Conservation (phyloP, 2,888 invertebrate genomes). For the Ophraella communa region DNA sequence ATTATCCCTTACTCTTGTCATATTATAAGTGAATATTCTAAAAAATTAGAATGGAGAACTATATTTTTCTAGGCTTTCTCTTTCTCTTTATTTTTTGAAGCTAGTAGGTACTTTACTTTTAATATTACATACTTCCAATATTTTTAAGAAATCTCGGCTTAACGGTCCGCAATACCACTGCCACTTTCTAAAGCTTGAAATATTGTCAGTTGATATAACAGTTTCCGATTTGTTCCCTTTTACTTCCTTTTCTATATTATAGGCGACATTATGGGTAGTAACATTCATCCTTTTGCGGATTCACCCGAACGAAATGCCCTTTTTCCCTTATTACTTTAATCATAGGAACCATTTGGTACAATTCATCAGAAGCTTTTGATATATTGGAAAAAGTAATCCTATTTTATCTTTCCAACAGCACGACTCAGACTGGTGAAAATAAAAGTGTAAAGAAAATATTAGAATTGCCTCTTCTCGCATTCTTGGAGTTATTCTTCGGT, state of each 20-base stretch:
- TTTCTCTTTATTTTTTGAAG: too few relatives aligned
- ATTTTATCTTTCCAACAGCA: constrained; percentile 19
- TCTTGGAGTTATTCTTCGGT: constrained; percentile 4
- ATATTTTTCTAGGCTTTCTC: too few relatives aligned
- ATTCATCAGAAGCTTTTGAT: constrained; percentile 58
- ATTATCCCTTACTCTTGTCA: too few relatives aligned
- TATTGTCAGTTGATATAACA: constrained; percentile 43
- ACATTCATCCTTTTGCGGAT: constrained; percentile 55
- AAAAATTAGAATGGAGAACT: too few relatives aligned
- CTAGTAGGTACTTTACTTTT: too few relatives aligned
- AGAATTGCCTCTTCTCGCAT: constrained; percentile 12
- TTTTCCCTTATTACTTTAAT: constrained; percentile 61
- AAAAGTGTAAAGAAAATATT: constrained; percentile 35
- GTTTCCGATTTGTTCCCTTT: constrained; percentile 50
- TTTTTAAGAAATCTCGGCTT: constrained; percentile 23
- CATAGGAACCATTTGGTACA: constrained; percentile 61
- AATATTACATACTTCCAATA: too few relatives aligned
- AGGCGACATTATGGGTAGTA: constrained; percentile 58
- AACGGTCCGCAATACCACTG: constrained; percentile 36
- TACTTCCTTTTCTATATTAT: constrained; percentile 56
- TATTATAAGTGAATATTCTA: too few relatives aligned
- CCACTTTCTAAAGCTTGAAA: constrained; percentile 35
- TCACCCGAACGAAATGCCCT: constrained; percentile 50
- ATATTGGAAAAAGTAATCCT: constrained; percentile 50
- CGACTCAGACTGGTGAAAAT: constrained; percentile 26